phyloP scores from a whole-genome alignment of 2,113 vertebrate species.

The Pelvicachromis taeniatus region DNA sequence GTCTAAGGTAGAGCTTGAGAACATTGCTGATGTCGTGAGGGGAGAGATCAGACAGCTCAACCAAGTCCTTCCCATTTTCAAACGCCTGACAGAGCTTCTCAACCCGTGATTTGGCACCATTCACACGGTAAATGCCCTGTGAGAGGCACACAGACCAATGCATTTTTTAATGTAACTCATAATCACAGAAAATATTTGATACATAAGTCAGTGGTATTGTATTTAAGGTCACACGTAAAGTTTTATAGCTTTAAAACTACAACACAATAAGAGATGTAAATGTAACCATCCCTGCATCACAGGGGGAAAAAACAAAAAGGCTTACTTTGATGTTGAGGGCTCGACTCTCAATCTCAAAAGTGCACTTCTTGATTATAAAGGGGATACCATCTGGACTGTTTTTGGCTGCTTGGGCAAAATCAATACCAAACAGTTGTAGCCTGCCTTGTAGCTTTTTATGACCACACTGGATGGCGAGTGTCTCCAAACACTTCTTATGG shows the following conservation, averaged over 20 bases:
- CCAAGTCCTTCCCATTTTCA: constrained; percentile 96
- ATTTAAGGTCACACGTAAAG: not conserved
- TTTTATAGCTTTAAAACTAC: not conserved
- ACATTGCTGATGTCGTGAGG: constrained; percentile 97
- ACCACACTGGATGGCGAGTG: constrained; percentile 93
- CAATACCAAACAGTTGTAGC: constrained; percentile 92
- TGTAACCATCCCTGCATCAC: not conserved
- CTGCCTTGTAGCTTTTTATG: constrained; percentile 94
- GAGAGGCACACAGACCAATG: not conserved
- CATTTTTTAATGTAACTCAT: not conserved
- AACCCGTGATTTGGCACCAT: constrained; percentile 93
- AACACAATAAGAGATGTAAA: not conserved
- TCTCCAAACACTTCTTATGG: constrained; percentile 97
- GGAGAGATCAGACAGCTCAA: constrained; percentile 90
- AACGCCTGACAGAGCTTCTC: constrained; percentile 98
- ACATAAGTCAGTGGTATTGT: not conserved
- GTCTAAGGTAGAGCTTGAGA: constrained; percentile 94
- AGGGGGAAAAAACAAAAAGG: not conserved
- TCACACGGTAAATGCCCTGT: constrained; percentile 96
- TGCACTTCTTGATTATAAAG: constrained; percentile 96
- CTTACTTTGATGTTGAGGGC: constrained; percentile 90
- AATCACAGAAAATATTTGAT: not conserved
- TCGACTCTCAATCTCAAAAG: constrained; percentile 92
- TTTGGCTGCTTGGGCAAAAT: constrained; percentile 87
- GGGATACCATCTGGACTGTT: constrained; percentile 88